Evolutionary conservation across 2,888 invertebrate genomes (phyloP), one percentile per base, ranked within the genome.

Genomic region (Teleiodes luculella): DNA sequence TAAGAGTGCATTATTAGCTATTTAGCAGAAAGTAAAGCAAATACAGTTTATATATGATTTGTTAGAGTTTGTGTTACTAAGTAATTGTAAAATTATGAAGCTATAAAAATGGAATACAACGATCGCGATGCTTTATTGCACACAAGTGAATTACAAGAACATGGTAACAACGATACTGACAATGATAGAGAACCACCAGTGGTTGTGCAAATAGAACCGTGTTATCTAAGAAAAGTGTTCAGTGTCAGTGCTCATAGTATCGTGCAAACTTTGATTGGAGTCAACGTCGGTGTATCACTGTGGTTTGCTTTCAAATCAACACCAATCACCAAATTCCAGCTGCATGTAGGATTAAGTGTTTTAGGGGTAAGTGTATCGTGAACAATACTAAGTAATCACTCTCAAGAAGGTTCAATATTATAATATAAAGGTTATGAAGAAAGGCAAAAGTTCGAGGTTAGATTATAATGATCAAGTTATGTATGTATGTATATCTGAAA

Each of bases 361-460:
- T 59, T 61, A 56, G 67, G 74, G 55, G 69, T 71, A 62, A 67
- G 68, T 65, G 1, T 37, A n/a, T n/a, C n/a, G n/a, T n/a, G n/a
- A n/a, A n/a, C n/a, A n/a, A n/a, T n/a, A n/a, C n/a, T n/a, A n/a
- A n/a, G n/a, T n/a, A n/a, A n/a, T n/a, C n/a, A n/a, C n/a, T n/a
- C n/a, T n/a, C n/a, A n/a, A n/a, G n/a, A n/a, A n/a, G n/a, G n/a
- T n/a, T n/a, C n/a, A n/a, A n/a, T n/a, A n/a, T n/a, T n/a, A n/a
- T n/a, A n/a, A n/a, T n/a, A n/a, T n/a, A n/a, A n/a, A n/a, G n/a
- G n/a, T n/a, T n/a, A n/a, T n/a, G n/a, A n/a, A n/a, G n/a, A n/a
- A n/a, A n/a, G n/a, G n/a, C n/a, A n/a, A n/a, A n/a, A n/a, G n/a
- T n/a, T n/a, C n/a, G n/a, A n/a, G n/a, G n/a, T n/a, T n/a, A n/a